Evolutionary conservation across 2,888 invertebrate species (phyloP).

Genomic region (Quadriops clusia): DNA sequence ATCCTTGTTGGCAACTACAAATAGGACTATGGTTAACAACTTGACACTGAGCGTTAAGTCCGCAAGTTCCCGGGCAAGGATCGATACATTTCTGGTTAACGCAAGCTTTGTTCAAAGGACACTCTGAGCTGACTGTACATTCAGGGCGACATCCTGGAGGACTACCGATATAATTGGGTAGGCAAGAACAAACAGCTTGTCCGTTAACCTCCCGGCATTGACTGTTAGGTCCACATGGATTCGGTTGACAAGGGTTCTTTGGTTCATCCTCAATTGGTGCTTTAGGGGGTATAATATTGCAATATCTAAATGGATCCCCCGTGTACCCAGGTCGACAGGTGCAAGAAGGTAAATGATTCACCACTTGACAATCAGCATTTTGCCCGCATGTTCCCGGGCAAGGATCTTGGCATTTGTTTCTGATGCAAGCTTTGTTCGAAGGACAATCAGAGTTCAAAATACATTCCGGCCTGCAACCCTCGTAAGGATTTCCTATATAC

Average conservation of each 20-base stretch:
- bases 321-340: conserved; percentile 51
- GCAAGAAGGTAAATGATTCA: conserved; percentile 60
- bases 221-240: conserved; percentile 72
- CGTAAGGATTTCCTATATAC: conserved; percentile 66
- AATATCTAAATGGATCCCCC: conserved; percentile 50
- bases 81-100: conserved; percentile 59
- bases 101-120: conserved; percentile 59
- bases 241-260: conserved; percentile 51
- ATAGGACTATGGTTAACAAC: conserved; percentile 49
- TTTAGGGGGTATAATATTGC: no score
- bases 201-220: conserved; percentile 58
- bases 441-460: conserved; percentile 59
- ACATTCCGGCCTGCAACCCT: conserved; percentile 67
- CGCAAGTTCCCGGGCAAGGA: conserved; percentile 57
- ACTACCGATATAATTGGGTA: conserved; percentile 36
- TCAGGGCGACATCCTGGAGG: conserved; percentile 66
- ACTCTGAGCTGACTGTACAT: conserved; percentile 68
- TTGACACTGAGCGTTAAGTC: conserved; percentile 43
- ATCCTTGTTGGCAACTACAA: conserved; percentile 50
- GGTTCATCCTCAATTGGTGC: conserved; percentile 40
- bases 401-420: conserved; percentile 66
- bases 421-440: conserved; percentile 58
- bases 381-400: conserved; percentile 69
- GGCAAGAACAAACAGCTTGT: conserved; percentile 38
- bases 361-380: conserved; percentile 62